Conservation (phyloP, 2,797 vertebrate genomes). For the Syndactyla subalaris region DNA sequence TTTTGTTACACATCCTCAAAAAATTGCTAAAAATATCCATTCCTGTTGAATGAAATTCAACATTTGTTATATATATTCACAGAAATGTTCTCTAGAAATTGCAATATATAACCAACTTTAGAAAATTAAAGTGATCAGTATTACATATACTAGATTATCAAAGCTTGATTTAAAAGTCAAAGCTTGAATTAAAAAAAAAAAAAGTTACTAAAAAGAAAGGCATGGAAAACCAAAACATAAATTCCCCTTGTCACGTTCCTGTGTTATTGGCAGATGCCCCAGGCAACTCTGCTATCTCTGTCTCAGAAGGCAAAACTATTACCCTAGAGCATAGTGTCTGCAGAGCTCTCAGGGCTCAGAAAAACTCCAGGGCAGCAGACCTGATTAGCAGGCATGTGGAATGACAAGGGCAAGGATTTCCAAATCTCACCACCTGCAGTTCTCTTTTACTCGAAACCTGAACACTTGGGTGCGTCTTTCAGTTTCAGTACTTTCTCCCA, state of each 20-base stretch:
- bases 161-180: not conserved
- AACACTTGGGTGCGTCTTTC: constrained; percentile 57
- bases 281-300: constrained; percentile 37
- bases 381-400: constrained; percentile 49
- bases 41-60: not conserved
- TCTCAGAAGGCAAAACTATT: constrained; percentile 59
- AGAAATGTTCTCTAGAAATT: not conserved
- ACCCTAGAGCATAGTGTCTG: constrained; percentile 34
- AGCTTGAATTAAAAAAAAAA: not conserved
- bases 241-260: not conserved
- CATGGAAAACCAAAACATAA: not conserved
- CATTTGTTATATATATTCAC: not conserved
- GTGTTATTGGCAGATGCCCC: constrained; percentile 42
- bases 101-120: not conserved
- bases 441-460: constrained; percentile 26
- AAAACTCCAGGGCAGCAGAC: constrained; percentile 59
- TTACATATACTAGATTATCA: not conserved
- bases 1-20: not conserved
- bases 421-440: constrained; percentile 28
- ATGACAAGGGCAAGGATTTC: constrained; percentile 30
- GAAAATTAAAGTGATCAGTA: not conserved
- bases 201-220: not conserved
- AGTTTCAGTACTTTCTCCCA: constrained; percentile 31
- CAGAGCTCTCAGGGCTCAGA: constrained; percentile 46
- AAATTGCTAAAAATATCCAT: not conserved